These are phyloP conservation scores for Machimus atricapillus DNA, from an alignment of 2,888 invertebrate genomes.

Conservation along the genomic window DNA sequence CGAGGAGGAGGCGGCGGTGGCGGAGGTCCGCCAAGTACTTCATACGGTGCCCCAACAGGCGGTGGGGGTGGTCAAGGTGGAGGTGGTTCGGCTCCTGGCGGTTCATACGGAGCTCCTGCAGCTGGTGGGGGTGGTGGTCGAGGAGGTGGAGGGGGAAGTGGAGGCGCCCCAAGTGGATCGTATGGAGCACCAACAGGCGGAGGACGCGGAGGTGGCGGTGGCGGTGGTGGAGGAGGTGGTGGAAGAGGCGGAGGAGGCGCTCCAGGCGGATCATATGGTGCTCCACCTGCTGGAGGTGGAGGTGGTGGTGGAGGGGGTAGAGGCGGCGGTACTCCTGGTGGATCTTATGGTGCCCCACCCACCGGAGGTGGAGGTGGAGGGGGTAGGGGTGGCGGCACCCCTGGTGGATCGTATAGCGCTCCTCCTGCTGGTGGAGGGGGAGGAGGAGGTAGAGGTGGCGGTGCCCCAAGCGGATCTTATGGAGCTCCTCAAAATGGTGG, in stretches of 20 bases:
- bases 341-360: background rate
- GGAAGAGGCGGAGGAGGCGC: background rate
- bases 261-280: background rate
- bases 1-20: background rate
- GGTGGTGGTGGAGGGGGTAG: background rate
- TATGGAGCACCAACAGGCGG: slow-evolving; percentile 31
- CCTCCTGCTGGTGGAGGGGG: slow-evolving; percentile 35
- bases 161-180: background rate
- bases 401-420: background rate
- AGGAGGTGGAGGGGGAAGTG: background rate
- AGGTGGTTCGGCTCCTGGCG: background rate
- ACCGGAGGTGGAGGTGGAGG: background rate
- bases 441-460: slow-evolving; percentile 47
- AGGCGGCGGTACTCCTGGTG: background rate
- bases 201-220: background rate
- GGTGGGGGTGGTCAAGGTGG: slow-evolving; percentile 12
- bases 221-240: background rate
- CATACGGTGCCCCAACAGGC: slow-evolving; percentile 24
- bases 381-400: background rate
- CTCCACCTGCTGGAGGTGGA: background rate
- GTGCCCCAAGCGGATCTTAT: background rate
- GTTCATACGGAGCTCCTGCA: background rate
- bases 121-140: background rate
- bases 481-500: background rate
- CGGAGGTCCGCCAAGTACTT: background rate